These are phyloP conservation scores for Dryoscopus gambensis DNA, from an alignment of 2,113 vertebrate species.

Conservation along the genomic window DNA sequence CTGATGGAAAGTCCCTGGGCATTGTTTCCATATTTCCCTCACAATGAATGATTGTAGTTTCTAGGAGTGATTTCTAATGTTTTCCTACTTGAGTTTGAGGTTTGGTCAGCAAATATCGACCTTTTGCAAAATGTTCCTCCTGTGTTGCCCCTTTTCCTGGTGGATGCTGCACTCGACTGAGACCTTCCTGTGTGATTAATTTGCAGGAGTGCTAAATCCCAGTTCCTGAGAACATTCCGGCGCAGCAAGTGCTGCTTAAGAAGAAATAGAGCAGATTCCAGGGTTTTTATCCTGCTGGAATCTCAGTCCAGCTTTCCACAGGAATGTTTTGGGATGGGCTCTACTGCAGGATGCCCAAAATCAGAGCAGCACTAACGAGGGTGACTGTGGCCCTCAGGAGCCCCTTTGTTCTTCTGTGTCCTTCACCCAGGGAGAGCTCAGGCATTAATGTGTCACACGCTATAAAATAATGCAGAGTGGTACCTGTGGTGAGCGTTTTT, in stretches of 20 bases:
- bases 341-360: not conserved
- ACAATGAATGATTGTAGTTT: not conserved
- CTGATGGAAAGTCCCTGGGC: not conserved
- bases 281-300: not conserved
- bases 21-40: not conserved
- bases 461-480: not conserved
- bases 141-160: not conserved
- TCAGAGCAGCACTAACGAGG: not conserved
- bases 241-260: not conserved
- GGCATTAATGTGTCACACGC: not conserved
- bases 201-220: not conserved
- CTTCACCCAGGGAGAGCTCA: not conserved
- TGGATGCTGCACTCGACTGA: not conserved
- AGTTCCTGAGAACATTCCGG: not conserved
- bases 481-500: not conserved
- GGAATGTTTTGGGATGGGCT: not conserved
- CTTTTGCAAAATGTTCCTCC: not conserved
- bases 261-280: not conserved
- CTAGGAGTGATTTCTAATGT: not conserved
- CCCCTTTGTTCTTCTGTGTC: not conserved
- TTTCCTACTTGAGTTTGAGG: not conserved
- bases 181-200: not conserved
- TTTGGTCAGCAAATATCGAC: not conserved
- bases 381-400: not conserved
- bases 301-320: not conserved